These are phyloP conservation scores for Yponomeuta cagnagella DNA, from an alignment of 2,888 invertebrate species.

Conservation along the genomic window DNA sequence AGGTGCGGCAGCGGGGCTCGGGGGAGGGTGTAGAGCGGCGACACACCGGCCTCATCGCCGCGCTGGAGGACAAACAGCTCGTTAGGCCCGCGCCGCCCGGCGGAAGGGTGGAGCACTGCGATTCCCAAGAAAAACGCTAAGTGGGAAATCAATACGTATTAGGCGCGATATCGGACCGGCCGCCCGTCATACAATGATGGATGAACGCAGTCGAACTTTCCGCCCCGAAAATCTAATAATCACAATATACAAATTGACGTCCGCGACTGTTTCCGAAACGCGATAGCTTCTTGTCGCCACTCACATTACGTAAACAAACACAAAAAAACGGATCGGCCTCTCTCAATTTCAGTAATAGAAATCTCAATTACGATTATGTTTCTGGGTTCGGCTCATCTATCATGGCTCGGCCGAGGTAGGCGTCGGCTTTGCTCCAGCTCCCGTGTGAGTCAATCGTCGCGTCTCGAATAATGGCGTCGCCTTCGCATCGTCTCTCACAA, in stretches of 20 bases:
- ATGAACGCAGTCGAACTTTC: conserved; percentile 71
- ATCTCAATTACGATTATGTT: conserved; percentile 67
- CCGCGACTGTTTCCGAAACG: conserved; percentile 67
- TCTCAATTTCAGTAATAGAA: conserved; percentile 21
- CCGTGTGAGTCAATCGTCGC: conserved; percentile 61
- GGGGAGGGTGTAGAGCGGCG: background rate
- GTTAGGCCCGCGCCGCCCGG: conserved; percentile 59
- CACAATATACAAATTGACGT: conserved; percentile 76
- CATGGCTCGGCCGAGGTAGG: conserved; percentile 14
- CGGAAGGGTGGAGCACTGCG: conserved; percentile 72
- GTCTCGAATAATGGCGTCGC: conserved; percentile 57
- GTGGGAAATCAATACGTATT: conserved; percentile 76
- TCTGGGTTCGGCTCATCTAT: conserved; percentile 41
- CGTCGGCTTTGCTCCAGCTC: conserved; percentile 29
- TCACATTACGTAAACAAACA: conserved; percentile 73
- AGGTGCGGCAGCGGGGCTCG: background rate
- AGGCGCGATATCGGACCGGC: conserved; percentile 72
- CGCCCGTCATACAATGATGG: conserved; percentile 72
- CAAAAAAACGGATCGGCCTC: conserved; percentile 54
- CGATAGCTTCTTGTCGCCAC: conserved; percentile 63
- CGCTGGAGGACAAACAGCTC: conserved; percentile 73
- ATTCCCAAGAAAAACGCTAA: conserved; percentile 74
- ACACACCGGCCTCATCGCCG: conserved; percentile 34
- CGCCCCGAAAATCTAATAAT: conserved; percentile 66
- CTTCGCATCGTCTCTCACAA: conserved; percentile 55